Conservation (phyloP, 2,797 vertebrate species). For the Kryptopterus vitreolus region DNA sequence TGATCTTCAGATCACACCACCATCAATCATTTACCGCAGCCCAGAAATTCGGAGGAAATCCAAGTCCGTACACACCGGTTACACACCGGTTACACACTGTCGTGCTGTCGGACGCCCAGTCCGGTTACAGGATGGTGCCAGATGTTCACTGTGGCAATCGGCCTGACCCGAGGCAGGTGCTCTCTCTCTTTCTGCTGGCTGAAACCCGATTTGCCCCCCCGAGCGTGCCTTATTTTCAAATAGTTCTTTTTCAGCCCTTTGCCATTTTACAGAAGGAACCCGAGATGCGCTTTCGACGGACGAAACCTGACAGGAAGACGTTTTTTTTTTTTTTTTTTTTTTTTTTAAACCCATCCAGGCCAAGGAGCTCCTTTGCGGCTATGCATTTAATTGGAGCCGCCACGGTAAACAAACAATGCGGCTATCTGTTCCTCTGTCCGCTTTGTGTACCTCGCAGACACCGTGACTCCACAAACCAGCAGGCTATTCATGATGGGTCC, state of each 20-base stretch:
- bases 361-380: constrained; percentile 33
- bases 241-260: background rate
- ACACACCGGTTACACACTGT: too few species aligned
- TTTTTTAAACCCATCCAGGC: background rate
- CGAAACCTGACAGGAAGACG: background rate
- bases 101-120: too few species aligned
- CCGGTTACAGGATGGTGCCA: constrained; percentile 28
- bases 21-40: background rate
- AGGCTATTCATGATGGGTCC: constrained; percentile 48
- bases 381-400: constrained; percentile 39
- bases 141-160: constrained; percentile 30
- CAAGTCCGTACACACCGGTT: too few species aligned
- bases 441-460: constrained; percentile 58
- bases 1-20: background rate
- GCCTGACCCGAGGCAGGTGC: constrained; percentile 35
- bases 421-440: constrained; percentile 38
- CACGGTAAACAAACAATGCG: constrained; percentile 47
- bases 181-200: background rate
- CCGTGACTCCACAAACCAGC: constrained; percentile 49
- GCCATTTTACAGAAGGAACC: background rate
- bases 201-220: constrained; percentile 28
- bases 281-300: background rate
- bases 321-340: background rate
- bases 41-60: background rate
- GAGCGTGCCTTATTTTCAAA: constrained; percentile 8